Evolutionary conservation across 2,888 invertebrate genomes (phyloP), one percentile per base, ranked within the genome.

Genomic region (Stictocephala bisonia): DNA sequence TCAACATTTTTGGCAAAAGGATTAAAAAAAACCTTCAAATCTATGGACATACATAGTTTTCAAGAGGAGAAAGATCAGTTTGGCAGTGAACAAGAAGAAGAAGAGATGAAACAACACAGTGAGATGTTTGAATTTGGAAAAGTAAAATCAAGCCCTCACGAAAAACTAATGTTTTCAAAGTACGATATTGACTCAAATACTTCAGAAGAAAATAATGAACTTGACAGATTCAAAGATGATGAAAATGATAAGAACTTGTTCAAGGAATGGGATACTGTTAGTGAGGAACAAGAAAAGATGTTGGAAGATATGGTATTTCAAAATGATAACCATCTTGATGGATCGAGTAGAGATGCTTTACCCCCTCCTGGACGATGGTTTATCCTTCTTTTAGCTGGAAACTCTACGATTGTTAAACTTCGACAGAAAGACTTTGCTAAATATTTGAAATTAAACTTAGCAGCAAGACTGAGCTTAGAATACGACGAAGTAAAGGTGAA

Each of bases 351-450:
- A 40, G 73, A 74, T 27, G 50, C 58, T 26, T 40, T 60, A 7
- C 69, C 53, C n/a, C 76, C 74, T 2, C 69, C 76, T 7, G 77
- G 78, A 18, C 73, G 77, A n/a, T 79, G 80, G 80, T 82, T 81
- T 74, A 74, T 82, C n/a, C 75, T 82, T 11, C 76, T 81, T 15
- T 74, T 82, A 9, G 78, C 80, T 22, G 82, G 82, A 20, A 82
- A 82, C 73, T 80, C 81, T 4, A 82, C 82, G 0, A 80, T 81
- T 9, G 82, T 81, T 11, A 77, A 78, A 20, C 78, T 81, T 3
- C 78, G 82, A 22, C 80, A 81, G 74, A 79, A 79, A 70, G 82
- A 82, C 74, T 82, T 82, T 71, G 80, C 81, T 24, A 82, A 82
- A 69, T 82, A 82, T 44, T 76, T 82, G 11, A 81, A 81, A 72